phyloP scores from a whole-genome alignment of 2,888 invertebrate species.

The Lasioglossum morio region DNA sequence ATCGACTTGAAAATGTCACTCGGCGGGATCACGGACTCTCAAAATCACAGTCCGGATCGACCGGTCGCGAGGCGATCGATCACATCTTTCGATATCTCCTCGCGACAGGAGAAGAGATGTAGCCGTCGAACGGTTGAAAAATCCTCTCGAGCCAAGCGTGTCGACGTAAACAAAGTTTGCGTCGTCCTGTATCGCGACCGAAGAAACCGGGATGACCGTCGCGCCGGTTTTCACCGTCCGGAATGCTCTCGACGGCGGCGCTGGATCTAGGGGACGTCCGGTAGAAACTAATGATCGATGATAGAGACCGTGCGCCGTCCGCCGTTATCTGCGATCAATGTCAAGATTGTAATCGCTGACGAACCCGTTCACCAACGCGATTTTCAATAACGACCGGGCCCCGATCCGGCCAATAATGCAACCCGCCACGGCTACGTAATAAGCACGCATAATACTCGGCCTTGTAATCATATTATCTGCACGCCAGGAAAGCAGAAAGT shows the following conservation, averaged over 20 bases:
- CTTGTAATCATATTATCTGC: constrained; percentile 56
- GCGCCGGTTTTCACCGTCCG: constrained; percentile 15
- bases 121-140: constrained; percentile 35
- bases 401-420: constrained; percentile 46
- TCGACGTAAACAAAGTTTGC: constrained; percentile 32
- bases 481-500: constrained; percentile 52
- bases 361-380: constrained; percentile 51
- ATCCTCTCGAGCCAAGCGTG: neutral
- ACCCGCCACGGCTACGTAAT: constrained; percentile 60
- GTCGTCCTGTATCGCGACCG: constrained; percentile 25
- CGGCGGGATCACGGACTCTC: constrained; percentile 1
- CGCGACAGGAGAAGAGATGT: constrained; percentile 36
- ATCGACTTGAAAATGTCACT: neutral
- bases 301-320: constrained; percentile 53
- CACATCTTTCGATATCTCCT: constrained; percentile 27
- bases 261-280: constrained; percentile 57
- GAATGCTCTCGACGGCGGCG: neutral
- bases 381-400: constrained; percentile 65
- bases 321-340: constrained; percentile 71
- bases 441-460: constrained; percentile 31
- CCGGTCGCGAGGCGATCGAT: constrained; percentile 38
- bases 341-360: constrained; percentile 68
- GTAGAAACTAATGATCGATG: constrained; percentile 70
- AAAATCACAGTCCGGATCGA: neutral
- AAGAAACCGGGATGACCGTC: constrained; percentile 18